phyloP scores from a whole-genome alignment of 2,888 invertebrate genomes.

The Ophioninae sp. region DNA sequence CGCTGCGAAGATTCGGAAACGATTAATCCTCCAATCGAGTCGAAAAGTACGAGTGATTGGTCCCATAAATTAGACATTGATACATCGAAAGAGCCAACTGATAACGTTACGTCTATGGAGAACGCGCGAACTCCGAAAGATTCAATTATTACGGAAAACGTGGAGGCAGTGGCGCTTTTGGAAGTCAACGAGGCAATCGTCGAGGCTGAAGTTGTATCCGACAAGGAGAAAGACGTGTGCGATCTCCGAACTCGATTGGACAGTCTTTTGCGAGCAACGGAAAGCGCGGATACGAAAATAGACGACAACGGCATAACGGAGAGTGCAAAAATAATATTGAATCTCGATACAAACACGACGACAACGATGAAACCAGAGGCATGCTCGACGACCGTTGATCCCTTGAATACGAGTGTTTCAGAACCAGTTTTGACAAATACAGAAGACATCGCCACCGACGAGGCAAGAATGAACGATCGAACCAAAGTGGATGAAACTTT shows the following conservation, averaged over 20 bases:
- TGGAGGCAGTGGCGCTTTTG: constrained; percentile 55
- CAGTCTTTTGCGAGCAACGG: constrained; percentile 72
- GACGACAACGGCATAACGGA: constrained; percentile 66
- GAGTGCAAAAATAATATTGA: constrained; percentile 75
- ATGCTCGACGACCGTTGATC: constrained; percentile 40
- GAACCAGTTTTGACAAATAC: constrained; percentile 58
- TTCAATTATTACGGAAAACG: constrained; percentile 1
- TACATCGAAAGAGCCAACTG: background rate
- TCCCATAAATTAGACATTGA: constrained; percentile 23
- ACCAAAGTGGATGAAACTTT: constrained; percentile 69
- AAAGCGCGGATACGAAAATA: constrained; percentile 65
- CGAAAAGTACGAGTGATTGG: constrained; percentile 15
- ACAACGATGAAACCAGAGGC: constrained; percentile 77
- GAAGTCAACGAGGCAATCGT: constrained; percentile 65
- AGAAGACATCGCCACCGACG: constrained; percentile 66
- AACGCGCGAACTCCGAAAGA: constrained; percentile 7
- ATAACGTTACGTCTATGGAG: background rate
- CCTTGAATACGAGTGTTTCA: constrained; percentile 44
- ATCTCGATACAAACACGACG: constrained; percentile 79
- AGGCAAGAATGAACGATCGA: constrained; percentile 49
- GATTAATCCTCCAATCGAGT: constrained; percentile 1
- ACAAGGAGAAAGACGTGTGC: constrained; percentile 71
- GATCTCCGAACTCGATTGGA: constrained; percentile 74
- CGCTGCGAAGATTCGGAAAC: background rate
- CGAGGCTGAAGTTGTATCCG: constrained; percentile 60